These are phyloP conservation scores for Physocephala rufipes DNA, from an alignment of 2,888 invertebrate species.

Conservation along the genomic window DNA sequence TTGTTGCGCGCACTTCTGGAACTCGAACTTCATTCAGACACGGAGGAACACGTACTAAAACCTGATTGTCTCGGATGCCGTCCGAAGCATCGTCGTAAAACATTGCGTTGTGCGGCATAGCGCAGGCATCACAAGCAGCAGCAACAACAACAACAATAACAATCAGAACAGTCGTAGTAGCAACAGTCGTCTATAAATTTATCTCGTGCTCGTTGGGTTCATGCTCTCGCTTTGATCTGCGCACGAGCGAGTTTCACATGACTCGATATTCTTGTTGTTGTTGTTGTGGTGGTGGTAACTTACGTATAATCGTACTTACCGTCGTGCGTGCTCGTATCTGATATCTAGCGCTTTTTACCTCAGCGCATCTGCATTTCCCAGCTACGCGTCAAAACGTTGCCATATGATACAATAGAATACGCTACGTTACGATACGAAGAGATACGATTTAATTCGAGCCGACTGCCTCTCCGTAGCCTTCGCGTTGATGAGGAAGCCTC, in stretches of 20 bases:
- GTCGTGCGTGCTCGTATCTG: conserved; percentile 31
- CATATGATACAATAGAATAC: too few species aligned
- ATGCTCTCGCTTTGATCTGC: background rate
- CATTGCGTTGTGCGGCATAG: conserved; percentile 7
- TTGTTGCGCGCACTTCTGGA: conserved; percentile 48
- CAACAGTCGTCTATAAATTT: conserved; percentile 14
- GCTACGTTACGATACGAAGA: background rate
- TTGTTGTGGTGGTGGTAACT: conserved; percentile 24
- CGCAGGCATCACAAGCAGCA: conserved; percentile 2
- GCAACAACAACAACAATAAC: conserved; percentile 21
- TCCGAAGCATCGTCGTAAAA: conserved; percentile 45
- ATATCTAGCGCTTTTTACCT: conserved; percentile 35
- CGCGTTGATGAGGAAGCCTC: too few species aligned
- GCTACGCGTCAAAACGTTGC: background rate
- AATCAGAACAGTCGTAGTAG: conserved; percentile 16
- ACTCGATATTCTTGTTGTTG: conserved; percentile 14
- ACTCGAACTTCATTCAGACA: conserved; percentile 63
- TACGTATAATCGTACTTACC: conserved; percentile 27
- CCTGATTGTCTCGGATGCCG: conserved; percentile 51
- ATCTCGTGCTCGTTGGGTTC: background rate
- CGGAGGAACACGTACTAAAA: conserved; percentile 66
- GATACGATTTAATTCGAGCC: too few species aligned
- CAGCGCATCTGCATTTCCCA: conserved; percentile 38
- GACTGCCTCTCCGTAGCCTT: too few species aligned
- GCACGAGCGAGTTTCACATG: background rate